phyloP scores from a whole-genome alignment of 2,113 vertebrate species.

The human (Homo sapiens) region DNA sequence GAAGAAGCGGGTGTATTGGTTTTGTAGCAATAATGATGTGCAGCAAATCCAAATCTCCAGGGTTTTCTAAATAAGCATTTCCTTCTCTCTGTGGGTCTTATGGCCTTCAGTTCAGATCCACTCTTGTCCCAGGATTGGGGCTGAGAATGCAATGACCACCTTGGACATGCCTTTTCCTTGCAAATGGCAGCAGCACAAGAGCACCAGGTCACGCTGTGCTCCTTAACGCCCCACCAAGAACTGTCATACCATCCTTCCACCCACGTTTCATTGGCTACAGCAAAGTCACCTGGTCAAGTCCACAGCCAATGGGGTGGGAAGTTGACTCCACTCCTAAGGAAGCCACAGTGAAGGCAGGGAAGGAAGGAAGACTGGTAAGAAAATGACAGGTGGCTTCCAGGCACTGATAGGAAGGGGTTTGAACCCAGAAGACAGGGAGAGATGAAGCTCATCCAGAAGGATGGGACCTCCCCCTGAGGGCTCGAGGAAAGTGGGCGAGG shows the following conservation, averaged over 20 bases:
- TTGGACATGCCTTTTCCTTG: too few relatives aligned
- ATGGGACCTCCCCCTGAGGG: accelerated
- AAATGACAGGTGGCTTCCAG: background rate
- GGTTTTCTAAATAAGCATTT: background rate
- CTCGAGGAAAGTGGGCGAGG: accelerated
- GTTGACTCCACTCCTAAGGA: background rate
- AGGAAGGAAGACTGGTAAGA: background rate
- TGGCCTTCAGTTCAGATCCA: background rate
- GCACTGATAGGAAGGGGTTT: background rate
- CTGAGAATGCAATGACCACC: accelerated
- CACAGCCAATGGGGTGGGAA: background rate
- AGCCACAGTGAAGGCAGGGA: background rate
- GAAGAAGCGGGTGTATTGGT: background rate
- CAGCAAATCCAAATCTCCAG: background rate
- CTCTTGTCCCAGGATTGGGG: background rate
- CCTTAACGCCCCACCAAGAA: background rate
- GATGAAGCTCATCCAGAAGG: background rate
- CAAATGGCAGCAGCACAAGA: too few relatives aligned
- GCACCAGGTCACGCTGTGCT: accelerated
- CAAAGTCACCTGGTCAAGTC: background rate
- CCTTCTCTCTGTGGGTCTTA: background rate
- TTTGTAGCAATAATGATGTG: background rate
- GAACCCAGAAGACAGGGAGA: background rate
- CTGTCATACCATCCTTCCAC: too few relatives aligned
- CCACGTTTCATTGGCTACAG: too few relatives aligned